These are phyloP conservation scores for Amphipyra berbera DNA, from an alignment of 2,888 invertebrate species.

Conservation along the genomic window DNA sequence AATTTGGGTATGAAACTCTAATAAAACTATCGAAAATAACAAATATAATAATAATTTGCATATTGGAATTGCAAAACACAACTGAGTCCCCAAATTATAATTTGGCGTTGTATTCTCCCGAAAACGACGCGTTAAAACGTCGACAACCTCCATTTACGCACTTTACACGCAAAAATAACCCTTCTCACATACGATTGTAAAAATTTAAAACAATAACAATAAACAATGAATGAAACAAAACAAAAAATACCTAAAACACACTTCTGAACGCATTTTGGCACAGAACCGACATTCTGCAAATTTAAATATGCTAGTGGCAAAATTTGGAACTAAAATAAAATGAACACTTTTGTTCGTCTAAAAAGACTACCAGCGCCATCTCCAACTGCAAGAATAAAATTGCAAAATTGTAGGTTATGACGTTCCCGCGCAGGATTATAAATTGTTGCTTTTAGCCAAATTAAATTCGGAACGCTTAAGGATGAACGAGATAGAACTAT, in stretches of 20 bases:
- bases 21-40: background rate
- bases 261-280: slow-evolving; percentile 53
- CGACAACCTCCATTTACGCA: slow-evolving; percentile 41
- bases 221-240: slow-evolving; percentile 44
- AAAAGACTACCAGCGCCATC: slow-evolving; percentile 52
- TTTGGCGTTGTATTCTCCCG: slow-evolving; percentile 19
- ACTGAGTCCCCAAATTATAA: slow-evolving; percentile 35
- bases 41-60: background rate
- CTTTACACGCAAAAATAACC: slow-evolving; percentile 30
- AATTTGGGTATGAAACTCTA: background rate
- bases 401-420: slow-evolving; percentile 58
- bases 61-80: slow-evolving; percentile 11
- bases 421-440: slow-evolving; percentile 62
- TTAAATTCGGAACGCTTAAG: slow-evolving; percentile 66
- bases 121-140: slow-evolving; percentile 30
- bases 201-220: slow-evolving; percentile 52
- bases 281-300: slow-evolving; percentile 29
- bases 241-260: slow-evolving; percentile 37
- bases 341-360: slow-evolving; percentile 11
- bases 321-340: slow-evolving; percentile 43
- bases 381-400: slow-evolving; percentile 46
- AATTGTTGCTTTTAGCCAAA: slow-evolving; percentile 73
- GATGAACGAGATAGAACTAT: slow-evolving; percentile 48
- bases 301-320: slow-evolving; percentile 32
- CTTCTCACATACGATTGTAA: slow-evolving; percentile 30